These are phyloP conservation scores for Cephus nigrinus DNA, from an alignment of 2,888 invertebrate genomes.

Conservation along the genomic window DNA sequence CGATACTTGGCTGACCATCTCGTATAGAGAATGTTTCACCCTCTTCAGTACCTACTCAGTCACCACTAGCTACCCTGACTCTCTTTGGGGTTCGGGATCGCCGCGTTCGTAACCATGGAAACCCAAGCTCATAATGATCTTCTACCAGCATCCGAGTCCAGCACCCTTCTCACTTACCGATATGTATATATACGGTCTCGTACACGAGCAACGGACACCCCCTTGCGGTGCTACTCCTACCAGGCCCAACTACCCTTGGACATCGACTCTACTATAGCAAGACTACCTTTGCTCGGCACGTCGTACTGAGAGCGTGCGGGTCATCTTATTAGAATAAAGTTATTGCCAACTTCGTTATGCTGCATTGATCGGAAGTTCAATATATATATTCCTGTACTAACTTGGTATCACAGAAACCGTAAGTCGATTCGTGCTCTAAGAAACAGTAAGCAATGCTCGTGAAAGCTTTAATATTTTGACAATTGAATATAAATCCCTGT, in stretches of 20 bases:
- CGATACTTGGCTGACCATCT: conserved; percentile 61
- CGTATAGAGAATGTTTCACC: conserved; percentile 31
- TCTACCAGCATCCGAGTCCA: conserved; percentile 52
- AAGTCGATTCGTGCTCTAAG: not conserved
- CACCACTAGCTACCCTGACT: conserved; percentile 6
- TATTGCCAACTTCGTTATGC: conserved; percentile 54
- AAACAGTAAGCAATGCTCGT: not conserved
- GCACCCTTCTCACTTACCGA: conserved; percentile 60
- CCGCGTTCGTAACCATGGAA: conserved; percentile 60
- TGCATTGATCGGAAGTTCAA: conserved; percentile 34
- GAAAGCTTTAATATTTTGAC: not conserved
- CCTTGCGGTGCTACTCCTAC: not conserved
- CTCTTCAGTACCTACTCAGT: conserved; percentile 13
- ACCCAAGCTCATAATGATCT: conserved; percentile 65
- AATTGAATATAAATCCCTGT: not conserved
- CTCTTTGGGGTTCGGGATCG: conserved; percentile 23
- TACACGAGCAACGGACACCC: not conserved
- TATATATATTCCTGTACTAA: not conserved
- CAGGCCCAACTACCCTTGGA: not conserved
- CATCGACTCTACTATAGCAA: not conserved
- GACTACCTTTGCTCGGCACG: conserved; percentile 33
- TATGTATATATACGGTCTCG: conserved; percentile 26
- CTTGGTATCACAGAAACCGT: not conserved
- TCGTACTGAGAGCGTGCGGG: conserved; percentile 26
- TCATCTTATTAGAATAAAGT: conserved; percentile 61